These are phyloP conservation scores for Lepidothrix coronata DNA, from an alignment of 2,113 vertebrate species.

Conservation along the genomic window DNA sequence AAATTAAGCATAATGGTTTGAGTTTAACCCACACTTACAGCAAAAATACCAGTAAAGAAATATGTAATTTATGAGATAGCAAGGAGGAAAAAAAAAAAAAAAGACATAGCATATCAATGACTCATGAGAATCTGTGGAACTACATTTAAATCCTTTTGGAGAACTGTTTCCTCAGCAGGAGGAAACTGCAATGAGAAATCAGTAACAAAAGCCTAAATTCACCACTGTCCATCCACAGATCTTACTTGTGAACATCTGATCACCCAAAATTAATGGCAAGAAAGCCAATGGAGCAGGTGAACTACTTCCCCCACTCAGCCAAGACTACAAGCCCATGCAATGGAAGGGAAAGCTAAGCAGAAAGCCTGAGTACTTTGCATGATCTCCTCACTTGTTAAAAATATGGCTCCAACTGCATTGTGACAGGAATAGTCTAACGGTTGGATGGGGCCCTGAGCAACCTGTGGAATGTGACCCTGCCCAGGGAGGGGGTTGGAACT, in stretches of 20 bases:
- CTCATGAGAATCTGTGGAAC: neutral
- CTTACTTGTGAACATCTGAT: neutral
- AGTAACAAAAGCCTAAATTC: neutral
- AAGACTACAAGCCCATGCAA: neutral
- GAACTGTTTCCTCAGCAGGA: neutral
- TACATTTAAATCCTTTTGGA: neutral
- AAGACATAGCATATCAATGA: neutral
- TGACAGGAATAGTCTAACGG: neutral
- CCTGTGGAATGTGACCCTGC: neutral
- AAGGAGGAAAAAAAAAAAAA: neutral
- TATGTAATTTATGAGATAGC: neutral
- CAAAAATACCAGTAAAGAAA: neutral
- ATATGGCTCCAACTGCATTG: neutral
- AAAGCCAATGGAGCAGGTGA: neutral
- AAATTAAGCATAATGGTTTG: neutral
- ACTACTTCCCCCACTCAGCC: neutral
- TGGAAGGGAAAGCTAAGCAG: neutral
- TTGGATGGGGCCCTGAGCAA: neutral
- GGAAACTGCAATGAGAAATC: neutral
- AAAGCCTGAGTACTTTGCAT: neutral
- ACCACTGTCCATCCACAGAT: neutral
- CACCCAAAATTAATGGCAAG: neutral
- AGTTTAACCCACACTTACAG: constrained; percentile 21
- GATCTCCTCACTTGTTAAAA: neutral
- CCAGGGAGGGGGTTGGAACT: neutral